Percentiles rank a stretch among this genome's conserved stretches.
These are phyloP conservation scores for Diploscapter pachys DNA, from an alignment of 1,140 invertebrate genomes.

Conservation along the genomic window DNA sequence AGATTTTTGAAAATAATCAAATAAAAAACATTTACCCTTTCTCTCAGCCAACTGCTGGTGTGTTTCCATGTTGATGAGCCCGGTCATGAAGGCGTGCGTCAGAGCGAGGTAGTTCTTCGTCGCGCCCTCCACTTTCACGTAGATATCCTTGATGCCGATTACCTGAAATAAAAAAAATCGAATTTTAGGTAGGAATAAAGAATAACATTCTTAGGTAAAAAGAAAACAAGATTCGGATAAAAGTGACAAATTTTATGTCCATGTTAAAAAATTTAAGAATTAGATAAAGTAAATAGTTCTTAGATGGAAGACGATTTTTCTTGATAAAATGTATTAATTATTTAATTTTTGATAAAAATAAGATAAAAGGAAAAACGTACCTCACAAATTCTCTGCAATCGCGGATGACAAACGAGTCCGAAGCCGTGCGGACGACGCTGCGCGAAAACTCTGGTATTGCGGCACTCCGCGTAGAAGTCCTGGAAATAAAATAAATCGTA, in stretches of 20 bases:
- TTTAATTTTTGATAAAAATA: too few relatives aligned
- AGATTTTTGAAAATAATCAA: too few relatives aligned
- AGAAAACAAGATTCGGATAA: too few relatives aligned
- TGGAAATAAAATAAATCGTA: slow-evolving; percentile 63
- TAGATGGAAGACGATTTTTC: too few relatives aligned
- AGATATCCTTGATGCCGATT: slow-evolving; percentile 87
- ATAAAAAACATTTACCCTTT: slow-evolving; percentile 61
- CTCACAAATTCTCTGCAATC: slow-evolving; percentile 64
- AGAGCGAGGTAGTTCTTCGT: slow-evolving; percentile 60
- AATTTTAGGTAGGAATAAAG: not conserved
- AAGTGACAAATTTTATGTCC: too few relatives aligned
- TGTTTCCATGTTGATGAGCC: slow-evolving; percentile 81
- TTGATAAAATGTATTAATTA: too few relatives aligned
- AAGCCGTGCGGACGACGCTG: slow-evolving; percentile 55
- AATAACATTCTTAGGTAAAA: too few relatives aligned
- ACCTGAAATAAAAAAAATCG: slow-evolving; percentile 64
- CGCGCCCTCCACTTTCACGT: slow-evolving; percentile 83
- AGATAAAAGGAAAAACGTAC: slow-evolving; percentile 62
- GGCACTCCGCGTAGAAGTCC: slow-evolving; percentile 83
- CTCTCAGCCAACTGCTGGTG: slow-evolving; percentile 83
- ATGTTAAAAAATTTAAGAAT: too few relatives aligned
- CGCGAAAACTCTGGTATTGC: slow-evolving; percentile 80
- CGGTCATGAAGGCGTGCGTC: slow-evolving; percentile 87
- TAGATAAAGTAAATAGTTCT: too few relatives aligned
- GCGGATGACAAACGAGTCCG: slow-evolving; percentile 52